Evolutionary conservation across 2,113 vertebrate genomes (phyloP).

Genomic region (Sinocyclocheilus anshuiensis): DNA sequence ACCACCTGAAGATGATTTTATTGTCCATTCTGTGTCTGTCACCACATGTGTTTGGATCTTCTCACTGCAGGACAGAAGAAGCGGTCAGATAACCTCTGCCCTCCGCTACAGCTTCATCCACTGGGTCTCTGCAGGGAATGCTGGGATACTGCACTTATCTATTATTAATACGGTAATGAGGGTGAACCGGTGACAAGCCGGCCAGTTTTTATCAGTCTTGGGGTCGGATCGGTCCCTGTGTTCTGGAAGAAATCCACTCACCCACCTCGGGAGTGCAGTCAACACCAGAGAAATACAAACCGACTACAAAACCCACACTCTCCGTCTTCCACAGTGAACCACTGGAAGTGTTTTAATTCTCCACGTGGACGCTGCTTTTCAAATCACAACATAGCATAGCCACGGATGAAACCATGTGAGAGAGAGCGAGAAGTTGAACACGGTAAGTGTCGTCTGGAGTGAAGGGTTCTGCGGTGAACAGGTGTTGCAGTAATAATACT

Average conservation of each 20-base stretch:
- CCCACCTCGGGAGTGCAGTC: conserved; percentile 30
- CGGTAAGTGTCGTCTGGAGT: conserved; percentile 59
- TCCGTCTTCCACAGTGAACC: background rate
- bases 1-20: conserved; percentile 22
- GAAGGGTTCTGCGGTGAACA: conserved; percentile 66
- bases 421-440: conserved; percentile 62
- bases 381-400: background rate
- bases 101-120: conserved; percentile 51
- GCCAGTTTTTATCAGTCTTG: conserved; percentile 60
- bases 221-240: conserved; percentile 44
- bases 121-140: conserved; percentile 27
- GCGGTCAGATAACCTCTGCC: conserved; percentile 59
- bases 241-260: conserved; percentile 43
- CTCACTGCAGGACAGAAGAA: conserved; percentile 45
- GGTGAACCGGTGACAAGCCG: conserved; percentile 56
- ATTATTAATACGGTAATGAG: conserved; percentile 64
- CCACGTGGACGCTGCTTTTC: background rate
- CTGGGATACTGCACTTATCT: conserved; percentile 50
- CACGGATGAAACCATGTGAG: background rate
- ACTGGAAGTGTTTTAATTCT: conserved; percentile 8
- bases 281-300: conserved; percentile 27
- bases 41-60: conserved; percentile 40
- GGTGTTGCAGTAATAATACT: conserved; percentile 83
- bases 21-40: conserved; percentile 12
- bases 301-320: background rate